phyloP scores from a whole-genome alignment of 2,888 invertebrate species.

The Polyploca ridens region DNA sequence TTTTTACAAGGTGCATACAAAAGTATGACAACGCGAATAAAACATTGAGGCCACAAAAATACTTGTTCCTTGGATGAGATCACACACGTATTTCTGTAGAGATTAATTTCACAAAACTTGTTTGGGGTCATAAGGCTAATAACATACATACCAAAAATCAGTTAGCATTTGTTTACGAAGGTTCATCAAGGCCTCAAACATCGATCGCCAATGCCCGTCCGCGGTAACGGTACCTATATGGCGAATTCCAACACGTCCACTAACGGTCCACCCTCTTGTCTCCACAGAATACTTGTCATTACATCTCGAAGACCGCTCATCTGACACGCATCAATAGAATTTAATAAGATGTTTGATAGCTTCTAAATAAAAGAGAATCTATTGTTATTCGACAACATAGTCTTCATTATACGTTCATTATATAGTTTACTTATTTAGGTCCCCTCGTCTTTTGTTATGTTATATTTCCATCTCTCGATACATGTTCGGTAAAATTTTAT shows the following conservation, averaged over 20 bases:
- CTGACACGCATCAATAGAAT: slow-evolving; percentile 54
- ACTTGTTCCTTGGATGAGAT: slow-evolving; percentile 30
- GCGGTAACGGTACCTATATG: slow-evolving; percentile 57
- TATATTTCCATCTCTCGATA: background rate
- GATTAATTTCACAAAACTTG: slow-evolving; percentile 46
- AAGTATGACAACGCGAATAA: slow-evolving; percentile 21
- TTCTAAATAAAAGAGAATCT: slow-evolving; percentile 28
- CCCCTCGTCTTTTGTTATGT: background rate
- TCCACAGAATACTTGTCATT: slow-evolving; percentile 60
- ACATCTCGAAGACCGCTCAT: slow-evolving; percentile 48
- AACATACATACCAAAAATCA: slow-evolving; percentile 38
- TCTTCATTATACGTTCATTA: slow-evolving; percentile 16
- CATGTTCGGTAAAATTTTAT: slow-evolving; percentile 2
- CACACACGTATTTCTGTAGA: slow-evolving; percentile 20
- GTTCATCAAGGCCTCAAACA: slow-evolving; percentile 36
- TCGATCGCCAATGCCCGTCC: slow-evolving; percentile 5
- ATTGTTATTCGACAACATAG: slow-evolving; percentile 12
- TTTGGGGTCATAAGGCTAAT: slow-evolving; percentile 46
- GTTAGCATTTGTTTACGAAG: slow-evolving; percentile 40
- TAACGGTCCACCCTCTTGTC: slow-evolving; percentile 68
- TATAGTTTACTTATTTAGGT: slow-evolving; percentile 11
- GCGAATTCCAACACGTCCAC: slow-evolving; percentile 67
- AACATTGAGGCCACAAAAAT: slow-evolving; percentile 30
- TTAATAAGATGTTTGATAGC: slow-evolving; percentile 41
- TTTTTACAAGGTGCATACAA: slow-evolving; percentile 14